phyloP scores from a whole-genome alignment of 1,140 invertebrate species.

The Aleiodes sp. region DNA sequence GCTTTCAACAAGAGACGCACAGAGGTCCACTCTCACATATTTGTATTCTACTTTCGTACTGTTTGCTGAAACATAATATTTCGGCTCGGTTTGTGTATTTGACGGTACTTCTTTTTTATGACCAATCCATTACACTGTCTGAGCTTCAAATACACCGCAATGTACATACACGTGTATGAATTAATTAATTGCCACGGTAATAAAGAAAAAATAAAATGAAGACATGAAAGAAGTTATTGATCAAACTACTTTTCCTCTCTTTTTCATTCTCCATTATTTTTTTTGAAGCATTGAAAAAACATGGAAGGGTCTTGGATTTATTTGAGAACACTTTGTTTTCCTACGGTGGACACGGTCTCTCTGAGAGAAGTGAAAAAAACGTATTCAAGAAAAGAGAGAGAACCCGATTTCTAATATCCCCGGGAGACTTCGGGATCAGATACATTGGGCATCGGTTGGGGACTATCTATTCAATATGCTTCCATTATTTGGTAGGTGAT shows the following conservation, averaged over 20 bases:
- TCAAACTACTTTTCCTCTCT: background rate
- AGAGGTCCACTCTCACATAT: conserved; percentile 30
- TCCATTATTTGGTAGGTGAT: conserved; percentile 56
- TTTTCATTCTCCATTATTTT: background rate
- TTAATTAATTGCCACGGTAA: background rate
- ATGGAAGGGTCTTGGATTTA: conserved; percentile 38
- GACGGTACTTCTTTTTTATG: background rate
- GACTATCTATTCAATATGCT: conserved; percentile 58
- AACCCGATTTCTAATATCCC: conserved; percentile 53
- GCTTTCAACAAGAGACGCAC: background rate
- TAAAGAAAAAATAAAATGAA: background rate
- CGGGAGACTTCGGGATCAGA: conserved; percentile 46
- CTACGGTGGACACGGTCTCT: background rate
- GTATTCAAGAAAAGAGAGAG: conserved; percentile 34
- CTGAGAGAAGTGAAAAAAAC: background rate
- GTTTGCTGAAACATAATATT: conserved; percentile 41
- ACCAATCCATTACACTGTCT: conserved; percentile 8
- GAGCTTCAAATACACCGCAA: conserved; percentile 3
- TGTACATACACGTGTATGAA: conserved; percentile 3
- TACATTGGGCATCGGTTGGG: conserved; percentile 47
- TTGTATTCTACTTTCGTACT: conserved; percentile 40
- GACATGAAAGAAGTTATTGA: background rate
- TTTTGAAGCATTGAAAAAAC: background rate
- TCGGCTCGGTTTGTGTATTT: conserved; percentile 24
- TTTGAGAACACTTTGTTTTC: conserved; percentile 38